phyloP scores from a whole-genome alignment of 2,113 vertebrate species.

The Ibidorhyncha struthersii region DNA sequence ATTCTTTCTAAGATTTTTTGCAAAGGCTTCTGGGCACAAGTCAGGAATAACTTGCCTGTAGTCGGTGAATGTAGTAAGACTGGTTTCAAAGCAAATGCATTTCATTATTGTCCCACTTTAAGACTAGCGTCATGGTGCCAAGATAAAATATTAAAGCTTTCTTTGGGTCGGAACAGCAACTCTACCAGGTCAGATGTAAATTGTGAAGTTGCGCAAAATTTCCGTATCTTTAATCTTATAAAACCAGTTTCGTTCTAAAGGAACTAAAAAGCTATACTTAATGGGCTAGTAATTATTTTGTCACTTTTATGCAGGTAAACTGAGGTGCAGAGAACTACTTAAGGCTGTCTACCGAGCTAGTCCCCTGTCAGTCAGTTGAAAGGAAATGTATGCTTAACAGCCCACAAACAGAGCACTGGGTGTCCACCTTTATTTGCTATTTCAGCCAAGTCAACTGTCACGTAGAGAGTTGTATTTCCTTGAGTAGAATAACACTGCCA shows the following conservation, averaged over 20 bases:
- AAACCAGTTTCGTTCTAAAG: not conserved
- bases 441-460: not conserved
- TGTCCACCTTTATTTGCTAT: not conserved
- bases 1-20: not conserved
- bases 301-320: not conserved
- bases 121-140: accelerated
- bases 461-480: not conserved
- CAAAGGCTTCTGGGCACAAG: not conserved
- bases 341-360: not conserved
- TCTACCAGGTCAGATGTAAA: not conserved
- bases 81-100: not conserved
- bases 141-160: not conserved
- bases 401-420: not conserved
- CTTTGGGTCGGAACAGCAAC: not conserved
- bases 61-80: not conserved
- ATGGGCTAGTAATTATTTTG: not conserved
- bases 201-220: not conserved
- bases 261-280: not conserved
- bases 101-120: not conserved
- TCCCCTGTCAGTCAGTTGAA: not conserved
- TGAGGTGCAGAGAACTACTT: not conserved
- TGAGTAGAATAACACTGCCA: not conserved
- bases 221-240: not conserved
- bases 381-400: not conserved
- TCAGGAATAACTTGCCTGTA: not conserved